Base-by-base conservation (phyloP, 2,888 invertebrate species). In the Podotricha telesiphe region DNA sequence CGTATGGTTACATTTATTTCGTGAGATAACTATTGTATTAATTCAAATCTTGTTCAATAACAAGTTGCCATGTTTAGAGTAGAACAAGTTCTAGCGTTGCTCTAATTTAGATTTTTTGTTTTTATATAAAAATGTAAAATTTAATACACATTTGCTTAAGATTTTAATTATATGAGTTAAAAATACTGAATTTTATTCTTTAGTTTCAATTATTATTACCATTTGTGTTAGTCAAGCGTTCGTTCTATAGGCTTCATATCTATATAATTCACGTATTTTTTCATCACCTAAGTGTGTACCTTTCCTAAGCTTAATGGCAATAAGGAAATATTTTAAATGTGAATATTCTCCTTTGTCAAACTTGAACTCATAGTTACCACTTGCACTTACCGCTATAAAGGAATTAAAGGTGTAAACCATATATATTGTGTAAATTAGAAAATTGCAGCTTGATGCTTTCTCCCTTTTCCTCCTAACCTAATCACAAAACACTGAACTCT, bases 31-130 rank as follows among this genome's bases (percentile, higher is more conserved):
- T 51, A 61, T 4, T 22, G 19, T 53, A 47, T 61, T 58, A 51
- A 51, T 66, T 50, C 50, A 50, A 42, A 59, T 66, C 59, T 59
- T 28, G 50, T 51, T 66, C n/a, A n/a, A 40, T 42, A 37, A 6
- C 28, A 28, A 45, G 42, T 42, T 20, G 20, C 42, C n/a, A 20
- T 58, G 2, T 58, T 42, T 15, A 15, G 58, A 8, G 58, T 42
- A 3, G 20, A 17, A 13, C n/a, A n/a, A n/a, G n/a, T 2, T 42
- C 15, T 40, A 20, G 6, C 13, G 40, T 56, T 42, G 42, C 42
- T 22, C 0, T 22, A 22, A 7, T n/a, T 45, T 45, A 50, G 11
- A 5, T 22, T 10, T 20, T 20, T 5, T n/a, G 15, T n/a, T 58
- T 59, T 59, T 59, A n/a, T 20, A 20, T 50, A 50, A 15, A 20